Conservation (phyloP, 2,113 vertebrate species). For the Tupaia chinensis region DNA sequence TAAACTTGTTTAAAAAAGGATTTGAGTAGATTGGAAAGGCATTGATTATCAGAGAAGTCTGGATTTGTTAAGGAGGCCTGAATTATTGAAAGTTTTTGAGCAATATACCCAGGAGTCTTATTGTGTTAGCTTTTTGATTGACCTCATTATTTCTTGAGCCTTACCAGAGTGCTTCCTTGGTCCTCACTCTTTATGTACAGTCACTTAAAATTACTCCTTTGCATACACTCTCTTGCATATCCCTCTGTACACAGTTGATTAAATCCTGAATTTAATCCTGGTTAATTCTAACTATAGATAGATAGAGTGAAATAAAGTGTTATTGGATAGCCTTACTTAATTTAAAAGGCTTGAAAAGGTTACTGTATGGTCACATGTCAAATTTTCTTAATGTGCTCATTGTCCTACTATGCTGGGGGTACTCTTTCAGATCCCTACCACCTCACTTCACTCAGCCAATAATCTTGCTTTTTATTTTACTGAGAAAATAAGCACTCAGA, state of each 20-base stretch:
- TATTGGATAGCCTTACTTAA: background rate
- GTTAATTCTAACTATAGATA: background rate
- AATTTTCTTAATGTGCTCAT: background rate
- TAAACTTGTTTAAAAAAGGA: background rate
- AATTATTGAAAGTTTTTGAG: slow-evolving; percentile 8
- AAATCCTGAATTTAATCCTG: background rate
- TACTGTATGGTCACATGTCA: background rate
- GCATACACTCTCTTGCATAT: background rate
- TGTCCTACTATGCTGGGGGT: background rate
- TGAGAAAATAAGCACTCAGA: background rate
- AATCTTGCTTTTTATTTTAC: background rate
- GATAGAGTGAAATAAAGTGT: background rate
- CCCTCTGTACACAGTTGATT: background rate
- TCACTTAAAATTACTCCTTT: background rate
- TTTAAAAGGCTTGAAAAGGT: no score
- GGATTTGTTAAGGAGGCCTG: background rate
- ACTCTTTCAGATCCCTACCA: background rate
- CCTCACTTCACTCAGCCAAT: background rate
- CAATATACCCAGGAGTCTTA: background rate
- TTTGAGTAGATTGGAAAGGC: slow-evolving; percentile 9
- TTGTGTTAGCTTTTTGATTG: background rate
- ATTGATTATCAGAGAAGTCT: background rate
- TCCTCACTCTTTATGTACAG: background rate
- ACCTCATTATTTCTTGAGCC: background rate
- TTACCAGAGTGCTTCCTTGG: background rate